Percentiles rank a stretch among this genome's conserved stretches.
These are phyloP conservation scores for Ctenicera cuprea DNA, from an alignment of 2,888 invertebrate genomes.

Conservation along the genomic window DNA sequence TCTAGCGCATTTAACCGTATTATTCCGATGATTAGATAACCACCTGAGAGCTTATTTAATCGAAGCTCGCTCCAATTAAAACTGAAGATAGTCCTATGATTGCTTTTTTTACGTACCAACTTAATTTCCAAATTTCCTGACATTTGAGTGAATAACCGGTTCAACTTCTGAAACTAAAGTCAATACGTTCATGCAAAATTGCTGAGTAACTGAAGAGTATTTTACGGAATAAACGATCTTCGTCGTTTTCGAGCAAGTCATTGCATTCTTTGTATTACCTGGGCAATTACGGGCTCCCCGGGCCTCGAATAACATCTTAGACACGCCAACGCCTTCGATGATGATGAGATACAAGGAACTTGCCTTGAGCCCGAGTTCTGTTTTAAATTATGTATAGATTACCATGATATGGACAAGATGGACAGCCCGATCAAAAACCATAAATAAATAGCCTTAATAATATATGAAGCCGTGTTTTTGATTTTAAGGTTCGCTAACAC, in stretches of 20 bases:
- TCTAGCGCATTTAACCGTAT: not conserved
- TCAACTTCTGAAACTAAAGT: conserved; percentile 4
- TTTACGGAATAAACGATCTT: conserved; percentile 40
- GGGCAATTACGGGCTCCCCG: conserved; percentile 44
- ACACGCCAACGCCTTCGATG: conserved; percentile 53
- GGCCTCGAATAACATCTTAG: conserved; percentile 48
- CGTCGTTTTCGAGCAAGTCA: conserved; percentile 44
- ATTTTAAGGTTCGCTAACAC: not conserved
- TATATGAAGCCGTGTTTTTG: not conserved
- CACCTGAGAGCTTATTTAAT: conserved; percentile 6
- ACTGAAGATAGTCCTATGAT: not conserved
- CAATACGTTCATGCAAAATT: conserved; percentile 26
- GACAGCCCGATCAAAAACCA: conserved; percentile 6
- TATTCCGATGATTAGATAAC: conserved; percentile 6
- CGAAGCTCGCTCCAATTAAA: conserved; percentile 1
- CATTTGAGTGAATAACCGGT: conserved; percentile 25
- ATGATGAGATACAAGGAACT: conserved; percentile 44
- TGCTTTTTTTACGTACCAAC: conserved; percentile 2
- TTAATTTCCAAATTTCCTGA: conserved; percentile 22
- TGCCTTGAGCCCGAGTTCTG: conserved; percentile 41
- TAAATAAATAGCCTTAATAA: conserved; percentile 24
- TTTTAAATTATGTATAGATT: conserved; percentile 47
- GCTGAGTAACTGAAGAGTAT: conserved; percentile 46
- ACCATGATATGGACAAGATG: conserved; percentile 35
- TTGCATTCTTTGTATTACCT: conserved; percentile 48